These are phyloP conservation scores for Trissoscelio sp. DNA, from an alignment of 2,888 invertebrate genomes.

Conservation along the genomic window DNA sequence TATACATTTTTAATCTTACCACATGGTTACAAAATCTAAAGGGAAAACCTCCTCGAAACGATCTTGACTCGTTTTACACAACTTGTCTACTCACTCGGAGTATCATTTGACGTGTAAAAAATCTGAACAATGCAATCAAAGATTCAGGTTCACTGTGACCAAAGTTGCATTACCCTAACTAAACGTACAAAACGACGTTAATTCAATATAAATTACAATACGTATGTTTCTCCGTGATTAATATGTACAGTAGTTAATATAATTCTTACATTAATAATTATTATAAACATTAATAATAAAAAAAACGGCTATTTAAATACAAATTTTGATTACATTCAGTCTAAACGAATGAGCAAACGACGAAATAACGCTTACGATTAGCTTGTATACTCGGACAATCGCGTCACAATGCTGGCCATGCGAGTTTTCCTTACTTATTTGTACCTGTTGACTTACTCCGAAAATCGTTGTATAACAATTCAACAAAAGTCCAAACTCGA, in stretches of 20 bases:
- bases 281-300: slow-evolving; percentile 3
- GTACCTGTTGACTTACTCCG: slow-evolving; percentile 35
- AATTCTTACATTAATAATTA: slow-evolving; percentile 21
- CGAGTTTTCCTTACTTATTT: slow-evolving; percentile 30
- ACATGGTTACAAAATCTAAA: slow-evolving; percentile 47
- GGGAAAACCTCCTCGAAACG: slow-evolving; percentile 41
- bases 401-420: slow-evolving; percentile 49
- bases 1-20: no score
- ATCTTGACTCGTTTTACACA: slow-evolving; percentile 46
- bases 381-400: slow-evolving; percentile 32
- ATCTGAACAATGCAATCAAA: slow-evolving; percentile 41
- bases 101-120: slow-evolving; percentile 43
- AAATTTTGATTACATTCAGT: slow-evolving; percentile 61
- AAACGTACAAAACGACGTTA: slow-evolving; percentile 33
- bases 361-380: slow-evolving; percentile 28
- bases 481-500: slow-evolving; percentile 8
- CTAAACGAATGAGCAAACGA: slow-evolving; percentile 27
- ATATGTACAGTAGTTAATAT: slow-evolving; percentile 73
- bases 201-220: slow-evolving; percentile 68
- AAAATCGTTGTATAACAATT: background rate
- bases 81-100: slow-evolving; percentile 17
- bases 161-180: slow-evolving; percentile 45
- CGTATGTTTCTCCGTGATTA: slow-evolving; percentile 63
- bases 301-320: slow-evolving; percentile 22
- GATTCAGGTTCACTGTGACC: slow-evolving; percentile 54